phyloP scores from a whole-genome alignment of 1,140 invertebrate species.

The Pseudomyrmex concolor region DNA sequence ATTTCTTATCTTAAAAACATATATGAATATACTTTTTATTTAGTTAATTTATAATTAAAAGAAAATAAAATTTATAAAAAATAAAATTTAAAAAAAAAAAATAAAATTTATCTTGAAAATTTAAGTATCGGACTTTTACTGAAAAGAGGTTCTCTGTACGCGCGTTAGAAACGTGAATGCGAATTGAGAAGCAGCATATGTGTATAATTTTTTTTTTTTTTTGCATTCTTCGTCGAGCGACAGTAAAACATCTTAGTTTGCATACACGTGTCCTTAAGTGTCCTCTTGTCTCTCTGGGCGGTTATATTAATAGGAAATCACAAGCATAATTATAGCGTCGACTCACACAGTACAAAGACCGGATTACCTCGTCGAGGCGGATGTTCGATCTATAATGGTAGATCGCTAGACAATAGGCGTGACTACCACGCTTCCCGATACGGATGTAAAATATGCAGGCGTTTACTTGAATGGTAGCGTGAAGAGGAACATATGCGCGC shows the following conservation, averaged over 20 bases:
- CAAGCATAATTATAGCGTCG: slow-evolving; percentile 30
- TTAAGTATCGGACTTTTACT: too few relatives aligned
- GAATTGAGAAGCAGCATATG: too few relatives aligned
- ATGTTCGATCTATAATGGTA: slow-evolving; percentile 60
- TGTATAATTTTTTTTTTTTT: too few relatives aligned
- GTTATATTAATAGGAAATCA: slow-evolving; percentile 6
- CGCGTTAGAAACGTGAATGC: too few relatives aligned
- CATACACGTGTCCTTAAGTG: neutral
- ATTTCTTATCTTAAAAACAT: too few relatives aligned
- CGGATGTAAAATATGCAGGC: slow-evolving; percentile 27
- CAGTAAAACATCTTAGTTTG: neutral
- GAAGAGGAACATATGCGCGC: neutral
- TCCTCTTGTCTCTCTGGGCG: neutral
- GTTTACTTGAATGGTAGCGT: slow-evolving; percentile 42
- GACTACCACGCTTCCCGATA: slow-evolving; percentile 54
- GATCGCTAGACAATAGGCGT: slow-evolving; percentile 58
- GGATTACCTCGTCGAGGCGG: slow-evolving; percentile 42
- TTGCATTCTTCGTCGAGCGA: neutral
- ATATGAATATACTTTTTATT: too few relatives aligned
- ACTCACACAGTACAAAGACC: slow-evolving; percentile 52
- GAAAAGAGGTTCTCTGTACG: too few relatives aligned
- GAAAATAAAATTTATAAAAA: too few relatives aligned
- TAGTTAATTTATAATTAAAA: too few relatives aligned
- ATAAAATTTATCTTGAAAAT: too few relatives aligned
- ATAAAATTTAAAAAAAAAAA: too few relatives aligned